These are phyloP conservation scores for Phylloscopus trochilus DNA, from an alignment of 2,113 vertebrate species.

Conservation along the genomic window DNA sequence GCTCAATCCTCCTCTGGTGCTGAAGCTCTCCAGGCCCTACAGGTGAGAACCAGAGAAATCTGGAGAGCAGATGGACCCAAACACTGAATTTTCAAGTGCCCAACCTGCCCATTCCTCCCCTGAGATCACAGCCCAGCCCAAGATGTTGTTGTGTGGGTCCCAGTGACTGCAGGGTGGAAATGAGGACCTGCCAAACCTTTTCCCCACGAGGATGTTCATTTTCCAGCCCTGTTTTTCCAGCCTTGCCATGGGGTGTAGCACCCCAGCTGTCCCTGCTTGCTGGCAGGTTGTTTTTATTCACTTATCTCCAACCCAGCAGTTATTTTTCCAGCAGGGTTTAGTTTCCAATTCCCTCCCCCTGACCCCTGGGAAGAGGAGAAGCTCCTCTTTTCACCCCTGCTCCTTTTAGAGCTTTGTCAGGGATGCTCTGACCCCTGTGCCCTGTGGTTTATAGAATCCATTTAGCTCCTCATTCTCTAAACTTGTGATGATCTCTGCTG, in stretches of 20 bases:
- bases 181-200: background rate
- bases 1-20: background rate
- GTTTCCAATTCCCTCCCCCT: slow-evolving; percentile 27
- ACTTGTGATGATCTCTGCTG: background rate
- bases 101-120: background rate
- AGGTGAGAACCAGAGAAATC: background rate
- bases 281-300: slow-evolving; percentile 57
- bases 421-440: background rate
- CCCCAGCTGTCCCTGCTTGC: slow-evolving; percentile 49
- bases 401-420: background rate
- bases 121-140: background rate
- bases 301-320: slow-evolving; percentile 56
- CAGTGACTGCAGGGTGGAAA: background rate
- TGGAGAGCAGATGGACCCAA: background rate
- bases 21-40: background rate
- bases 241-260: background rate
- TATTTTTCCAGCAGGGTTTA: slow-evolving; percentile 22
- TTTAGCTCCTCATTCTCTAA: background rate
- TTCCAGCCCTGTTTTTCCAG: slow-evolving; percentile 59
- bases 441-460: background rate
- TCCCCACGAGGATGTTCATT: background rate
- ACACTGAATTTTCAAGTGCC: rapidly evolving
- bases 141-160: background rate
- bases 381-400: slow-evolving; percentile 4
- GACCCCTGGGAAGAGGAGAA: background rate